phyloP scores from a whole-genome alignment of 2,888 invertebrate species.

The Mongoloraphidia duomilia region DNA sequence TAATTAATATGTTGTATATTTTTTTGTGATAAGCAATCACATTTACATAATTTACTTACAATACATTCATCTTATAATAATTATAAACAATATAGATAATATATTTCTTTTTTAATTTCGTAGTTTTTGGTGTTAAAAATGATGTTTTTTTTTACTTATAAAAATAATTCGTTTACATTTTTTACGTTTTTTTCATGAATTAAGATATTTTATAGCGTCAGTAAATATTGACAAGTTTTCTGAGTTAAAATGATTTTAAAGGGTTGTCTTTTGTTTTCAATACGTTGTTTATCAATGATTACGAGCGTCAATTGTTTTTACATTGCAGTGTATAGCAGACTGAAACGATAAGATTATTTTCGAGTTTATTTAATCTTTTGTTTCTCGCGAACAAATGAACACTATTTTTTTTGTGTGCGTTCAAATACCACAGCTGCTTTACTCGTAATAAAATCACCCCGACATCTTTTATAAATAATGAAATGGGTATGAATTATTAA shows the following conservation, averaged over 20 bases:
- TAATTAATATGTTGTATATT: background rate
- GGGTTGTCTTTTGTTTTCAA: background rate
- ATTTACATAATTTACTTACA: background rate
- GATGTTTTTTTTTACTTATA: background rate
- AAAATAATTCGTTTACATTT: too few species aligned
- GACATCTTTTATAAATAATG: background rate
- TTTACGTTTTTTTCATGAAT: too few species aligned
- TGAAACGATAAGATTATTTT: too few species aligned
- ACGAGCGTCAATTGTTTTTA: background rate
- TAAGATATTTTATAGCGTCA: background rate
- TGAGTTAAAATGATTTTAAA: background rate
- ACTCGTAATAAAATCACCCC: background rate
- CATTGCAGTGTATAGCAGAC: background rate
- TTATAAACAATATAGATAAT: background rate
- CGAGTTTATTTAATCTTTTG: background rate
- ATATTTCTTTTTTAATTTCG: background rate
- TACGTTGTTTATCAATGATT: background rate
- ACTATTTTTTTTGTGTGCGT: background rate
- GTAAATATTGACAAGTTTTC: background rate
- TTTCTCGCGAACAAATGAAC: background rate
- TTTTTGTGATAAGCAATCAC: background rate
- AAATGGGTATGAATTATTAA: background rate
- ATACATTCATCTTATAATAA: background rate
- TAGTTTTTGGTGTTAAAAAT: background rate
- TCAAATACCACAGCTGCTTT: background rate